Percentiles rank a stretch among this genome's conserved stretches.
phyloP scores from a whole-genome alignment of 1,140 invertebrate genomes.

The Lutraria rhynchaena region DNA sequence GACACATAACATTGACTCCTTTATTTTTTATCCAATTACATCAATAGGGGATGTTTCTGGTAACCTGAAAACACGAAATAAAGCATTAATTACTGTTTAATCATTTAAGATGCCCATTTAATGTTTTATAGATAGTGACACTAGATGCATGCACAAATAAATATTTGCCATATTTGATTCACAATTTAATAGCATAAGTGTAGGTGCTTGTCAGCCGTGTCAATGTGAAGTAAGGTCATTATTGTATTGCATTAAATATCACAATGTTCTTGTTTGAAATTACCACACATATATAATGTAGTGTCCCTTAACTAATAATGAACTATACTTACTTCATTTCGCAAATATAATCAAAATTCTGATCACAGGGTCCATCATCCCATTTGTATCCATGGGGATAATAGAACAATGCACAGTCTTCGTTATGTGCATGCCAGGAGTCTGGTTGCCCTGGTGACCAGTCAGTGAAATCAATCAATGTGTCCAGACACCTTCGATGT shows the following conservation, averaged over 20 bases:
- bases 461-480: not conserved
- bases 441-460: constrained; percentile 13
- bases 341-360: not conserved
- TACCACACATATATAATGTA: no score
- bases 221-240: no score
- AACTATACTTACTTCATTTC: constrained; percentile 11
- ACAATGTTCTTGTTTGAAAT: no score
- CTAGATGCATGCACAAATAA: no score
- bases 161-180: no score
- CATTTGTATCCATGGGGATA: not conserved
- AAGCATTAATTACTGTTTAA: not conserved
- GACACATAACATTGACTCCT: not conserved
- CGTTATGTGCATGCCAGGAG: constrained; percentile 18
- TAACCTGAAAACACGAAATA: not conserved
- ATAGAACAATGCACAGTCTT: constrained; percentile 11
- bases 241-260: not conserved
- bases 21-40: constrained; percentile 1
- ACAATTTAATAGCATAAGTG: no score
- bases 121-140: no score
- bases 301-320: no score
- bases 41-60: not conserved
- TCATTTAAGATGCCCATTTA: no score
- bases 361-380: constrained; percentile 14
- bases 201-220: no score
- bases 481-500: constrained; percentile 2